phyloP scores from a whole-genome alignment of 2,888 invertebrate species.

The Nemotelus nigrinus region DNA sequence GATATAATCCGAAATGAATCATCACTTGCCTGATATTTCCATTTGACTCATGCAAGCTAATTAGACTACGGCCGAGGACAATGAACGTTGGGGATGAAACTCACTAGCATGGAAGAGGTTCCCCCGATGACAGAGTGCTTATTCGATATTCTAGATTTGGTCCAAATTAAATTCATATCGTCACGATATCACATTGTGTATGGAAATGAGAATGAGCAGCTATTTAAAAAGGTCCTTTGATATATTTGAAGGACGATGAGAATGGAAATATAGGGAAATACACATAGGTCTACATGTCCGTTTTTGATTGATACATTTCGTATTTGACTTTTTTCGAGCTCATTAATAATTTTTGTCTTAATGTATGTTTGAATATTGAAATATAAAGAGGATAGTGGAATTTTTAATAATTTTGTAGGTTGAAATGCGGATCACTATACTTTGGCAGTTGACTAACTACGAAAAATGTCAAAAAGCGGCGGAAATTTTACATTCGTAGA shows the following conservation, averaged over 20 bases:
- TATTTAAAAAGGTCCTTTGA: conserved; percentile 8
- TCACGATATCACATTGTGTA: conserved; percentile 15
- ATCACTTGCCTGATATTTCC: conserved; percentile 16
- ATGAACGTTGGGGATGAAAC: conserved; percentile 35
- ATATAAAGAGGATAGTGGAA: no score
- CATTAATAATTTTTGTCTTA: no score
- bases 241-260: not conserved
- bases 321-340: no score
- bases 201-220: not conserved
- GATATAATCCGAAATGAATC: conserved; percentile 40
- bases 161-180: conserved; percentile 24
- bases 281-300: no score
- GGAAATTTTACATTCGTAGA: no score
- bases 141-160: not conserved
- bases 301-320: no score
- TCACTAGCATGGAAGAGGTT: not conserved
- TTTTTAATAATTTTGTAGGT: no score
- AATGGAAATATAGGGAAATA: no score
- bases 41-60: conserved; percentile 37
- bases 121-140: not conserved
- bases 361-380: no score
- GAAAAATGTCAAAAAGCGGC: no score
- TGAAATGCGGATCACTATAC: no score
- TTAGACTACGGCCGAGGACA: conserved; percentile 33
- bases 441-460: no score